A percentile compares a stretch with the other conserved stretches of the same genome.
phyloP scores from a whole-genome alignment of 2,113 vertebrate genomes.

The Pseudopodoces humilis region DNA sequence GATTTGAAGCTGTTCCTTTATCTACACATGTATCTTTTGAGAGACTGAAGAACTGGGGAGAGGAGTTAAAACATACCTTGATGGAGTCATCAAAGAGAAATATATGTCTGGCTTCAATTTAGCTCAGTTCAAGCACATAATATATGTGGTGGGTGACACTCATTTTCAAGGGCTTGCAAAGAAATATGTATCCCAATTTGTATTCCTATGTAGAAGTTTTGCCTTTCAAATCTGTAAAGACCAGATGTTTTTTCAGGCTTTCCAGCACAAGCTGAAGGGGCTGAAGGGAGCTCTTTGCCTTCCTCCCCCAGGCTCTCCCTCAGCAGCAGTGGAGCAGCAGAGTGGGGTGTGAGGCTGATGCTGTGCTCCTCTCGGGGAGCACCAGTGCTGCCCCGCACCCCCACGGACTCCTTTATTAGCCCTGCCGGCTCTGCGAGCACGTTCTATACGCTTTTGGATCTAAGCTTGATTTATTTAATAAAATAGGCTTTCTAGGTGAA shows the following conservation, averaged over 20 bases:
- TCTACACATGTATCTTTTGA: neutral
- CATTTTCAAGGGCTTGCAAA: neutral
- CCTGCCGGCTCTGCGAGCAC: neutral
- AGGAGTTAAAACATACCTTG: slow-evolving; percentile 13
- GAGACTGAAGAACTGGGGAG: neutral
- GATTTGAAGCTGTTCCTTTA: neutral
- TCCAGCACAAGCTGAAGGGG: neutral
- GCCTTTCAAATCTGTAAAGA: neutral
- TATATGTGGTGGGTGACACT: neutral
- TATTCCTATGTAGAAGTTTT: neutral
- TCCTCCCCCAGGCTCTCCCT: neutral
- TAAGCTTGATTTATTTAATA: neutral
- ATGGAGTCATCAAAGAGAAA: slow-evolving; percentile 27
- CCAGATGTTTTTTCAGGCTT: neutral
- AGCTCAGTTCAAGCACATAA: neutral
- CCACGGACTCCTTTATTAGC: neutral
- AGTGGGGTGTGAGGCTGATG: neutral
- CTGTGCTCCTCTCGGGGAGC: accelerated
- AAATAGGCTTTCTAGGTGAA: neutral
- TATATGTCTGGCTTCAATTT: slow-evolving; percentile 27
- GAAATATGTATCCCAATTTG: slow-evolving; percentile 18
- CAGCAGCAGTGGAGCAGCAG: accelerated
- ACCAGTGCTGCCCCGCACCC: accelerated
- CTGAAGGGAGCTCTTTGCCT: neutral
- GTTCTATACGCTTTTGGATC: neutral